Conservation (phyloP, 2,113 vertebrate genomes). For the Fregetta grallaria region DNA sequence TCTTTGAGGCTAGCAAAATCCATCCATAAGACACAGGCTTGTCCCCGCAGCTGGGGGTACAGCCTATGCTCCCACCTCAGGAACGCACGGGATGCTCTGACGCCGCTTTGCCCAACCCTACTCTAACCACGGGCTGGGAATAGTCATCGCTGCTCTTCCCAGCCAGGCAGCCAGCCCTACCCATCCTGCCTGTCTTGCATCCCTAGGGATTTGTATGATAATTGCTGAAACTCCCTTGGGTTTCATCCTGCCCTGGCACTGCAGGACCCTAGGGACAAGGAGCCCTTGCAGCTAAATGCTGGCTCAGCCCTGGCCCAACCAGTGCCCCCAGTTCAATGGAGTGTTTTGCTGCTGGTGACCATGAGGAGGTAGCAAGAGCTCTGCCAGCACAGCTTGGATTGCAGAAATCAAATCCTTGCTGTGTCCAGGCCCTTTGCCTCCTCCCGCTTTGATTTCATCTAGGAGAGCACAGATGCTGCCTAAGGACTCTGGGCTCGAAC, state of each 20-base stretch:
- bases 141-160: background rate
- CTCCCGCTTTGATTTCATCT: background rate
- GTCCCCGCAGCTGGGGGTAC: fast-evolving
- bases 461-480: background rate
- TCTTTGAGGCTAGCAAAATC: background rate
- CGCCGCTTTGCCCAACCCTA: background rate
- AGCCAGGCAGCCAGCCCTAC: background rate
- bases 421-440: background rate
- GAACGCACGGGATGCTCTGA: background rate
- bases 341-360: background rate
- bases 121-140: background rate
- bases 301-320: background rate
- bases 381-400: background rate
- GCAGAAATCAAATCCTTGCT: background rate
- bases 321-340: background rate
- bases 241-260: background rate
- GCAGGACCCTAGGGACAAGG: background rate
- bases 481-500: background rate
- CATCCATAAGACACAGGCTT: fast-evolving
- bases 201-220: background rate
- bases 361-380: background rate
- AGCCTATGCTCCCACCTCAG: background rate
- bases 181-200: background rate
- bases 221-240: background rate
- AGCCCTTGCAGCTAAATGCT: background rate